These are phyloP conservation scores for Habroteleia sp. DNA, from an alignment of 2,888 invertebrate species.

Conservation along the genomic window DNA sequence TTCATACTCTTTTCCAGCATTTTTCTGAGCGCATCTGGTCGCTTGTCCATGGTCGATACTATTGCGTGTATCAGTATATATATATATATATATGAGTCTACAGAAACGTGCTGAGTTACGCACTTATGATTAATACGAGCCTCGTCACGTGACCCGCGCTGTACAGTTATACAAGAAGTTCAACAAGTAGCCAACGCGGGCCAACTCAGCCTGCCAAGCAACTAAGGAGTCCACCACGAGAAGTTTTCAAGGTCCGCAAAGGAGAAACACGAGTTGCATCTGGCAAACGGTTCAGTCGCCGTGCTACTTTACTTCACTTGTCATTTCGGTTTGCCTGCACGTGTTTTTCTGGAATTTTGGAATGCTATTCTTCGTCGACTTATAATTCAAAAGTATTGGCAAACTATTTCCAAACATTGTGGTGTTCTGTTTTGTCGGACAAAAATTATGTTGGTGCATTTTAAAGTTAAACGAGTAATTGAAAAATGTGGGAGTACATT, in stretches of 20 bases:
- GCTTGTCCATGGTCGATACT: slow-evolving; percentile 33
- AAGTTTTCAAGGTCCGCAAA: slow-evolving; percentile 57
- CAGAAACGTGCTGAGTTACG: slow-evolving; percentile 33
- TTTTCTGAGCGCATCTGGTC: slow-evolving; percentile 4
- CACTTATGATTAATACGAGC: slow-evolving; percentile 39
- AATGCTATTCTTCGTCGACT: too few species aligned
- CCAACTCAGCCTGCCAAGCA: slow-evolving; percentile 15
- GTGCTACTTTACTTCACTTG: slow-evolving; percentile 11
- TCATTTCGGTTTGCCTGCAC: slow-evolving; percentile 15
- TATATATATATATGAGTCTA: too few species aligned
- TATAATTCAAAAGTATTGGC: too few species aligned
- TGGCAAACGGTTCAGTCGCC: slow-evolving; percentile 49
- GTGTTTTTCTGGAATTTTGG: too few species aligned
- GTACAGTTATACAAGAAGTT: slow-evolving; percentile 63
- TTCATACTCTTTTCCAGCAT: neutral
- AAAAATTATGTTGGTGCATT: too few species aligned
- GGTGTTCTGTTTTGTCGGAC: too few species aligned
- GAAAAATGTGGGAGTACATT: too few species aligned
- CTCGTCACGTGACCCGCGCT: slow-evolving; percentile 47
- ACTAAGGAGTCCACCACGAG: slow-evolving; percentile 43
- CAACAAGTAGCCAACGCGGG: slow-evolving; percentile 19
- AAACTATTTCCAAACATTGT: too few species aligned
- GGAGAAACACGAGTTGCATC: slow-evolving; percentile 49
- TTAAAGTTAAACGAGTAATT: too few species aligned
- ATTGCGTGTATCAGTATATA: slow-evolving; percentile 35